A percentile compares a stretch with the other conserved stretches of the same genome.
These are phyloP conservation scores for Leptodactylus fuscus DNA, from an alignment of 2,113 vertebrate genomes.

Conservation along the genomic window DNA sequence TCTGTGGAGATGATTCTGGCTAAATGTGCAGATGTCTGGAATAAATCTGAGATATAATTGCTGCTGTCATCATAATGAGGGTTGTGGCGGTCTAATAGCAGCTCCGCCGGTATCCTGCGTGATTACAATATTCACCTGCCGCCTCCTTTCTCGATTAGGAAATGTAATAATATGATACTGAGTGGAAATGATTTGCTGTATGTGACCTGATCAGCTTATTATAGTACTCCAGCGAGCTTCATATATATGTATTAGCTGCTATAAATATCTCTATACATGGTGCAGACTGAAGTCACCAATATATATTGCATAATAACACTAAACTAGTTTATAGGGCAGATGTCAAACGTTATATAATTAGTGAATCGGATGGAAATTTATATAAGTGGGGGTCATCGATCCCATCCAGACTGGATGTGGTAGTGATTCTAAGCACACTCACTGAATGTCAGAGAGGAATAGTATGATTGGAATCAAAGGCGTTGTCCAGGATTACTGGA, in stretches of 20 bases:
- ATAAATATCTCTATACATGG: not conserved
- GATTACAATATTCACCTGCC: constrained; percentile 15
- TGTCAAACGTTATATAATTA: too few species aligned
- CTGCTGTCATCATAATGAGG: constrained; percentile 13
- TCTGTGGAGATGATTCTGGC: not conserved
- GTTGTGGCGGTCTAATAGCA: not conserved
- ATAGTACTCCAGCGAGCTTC: not conserved
- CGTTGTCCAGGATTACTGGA: too few species aligned
- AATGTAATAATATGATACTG: not conserved
- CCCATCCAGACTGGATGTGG: too few species aligned
- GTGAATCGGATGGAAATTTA: too few species aligned
- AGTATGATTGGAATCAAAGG: too few species aligned
- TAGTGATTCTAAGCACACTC: too few species aligned
- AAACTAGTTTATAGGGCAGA: too few species aligned
- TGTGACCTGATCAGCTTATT: not conserved
- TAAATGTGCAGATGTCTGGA: constrained; percentile 16
- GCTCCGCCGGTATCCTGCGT: not conserved
- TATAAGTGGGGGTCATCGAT: too few species aligned
- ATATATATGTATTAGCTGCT: not conserved
- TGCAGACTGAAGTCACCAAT: not conserved
- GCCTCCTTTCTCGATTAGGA: not conserved
- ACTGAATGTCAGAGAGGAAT: too few species aligned
- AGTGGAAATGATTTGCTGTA: too few species aligned
- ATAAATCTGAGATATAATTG: constrained; percentile 20
- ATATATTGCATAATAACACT: too few species aligned